Base-by-base conservation (phyloP, 2,888 invertebrate genomes). In the Electrophaes corylata region DNA sequence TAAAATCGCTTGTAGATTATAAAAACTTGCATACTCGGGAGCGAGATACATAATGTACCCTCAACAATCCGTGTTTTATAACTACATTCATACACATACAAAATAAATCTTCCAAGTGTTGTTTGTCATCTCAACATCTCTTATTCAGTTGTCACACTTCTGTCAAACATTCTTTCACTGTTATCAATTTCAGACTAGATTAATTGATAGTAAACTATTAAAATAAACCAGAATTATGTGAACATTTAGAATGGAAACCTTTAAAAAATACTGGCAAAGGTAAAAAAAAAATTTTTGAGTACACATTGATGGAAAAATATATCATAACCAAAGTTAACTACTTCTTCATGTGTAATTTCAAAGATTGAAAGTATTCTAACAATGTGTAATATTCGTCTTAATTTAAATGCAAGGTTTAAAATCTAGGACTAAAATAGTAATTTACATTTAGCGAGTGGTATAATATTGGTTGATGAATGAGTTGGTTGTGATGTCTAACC, bases 401-500 rank as follows among this genome's bases (percentile, higher is more conserved):
- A 81, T 83, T 80, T 88, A 89, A 89, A 89, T 88, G 88, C 89
- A 86, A 78, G 39, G 73, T 86, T 78, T 83, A 83, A 75, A 79
- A 76, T 78, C 76, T 85, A 86, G 74, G 69, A 73, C 73, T 84
- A 83, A 76, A 81, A 76, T 77, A 78, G 79, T 78, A 84, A 79
- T 81, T 76, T 81, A 81, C 80, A 81, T 72, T 59, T 37, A 50
- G 23, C 49, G 33, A 53, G 43, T 58, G 49, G 57, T 61, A 41
- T 33, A n/a, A 45, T 50, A 47, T 19, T 29, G 46, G 12, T 51
- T 44, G 49, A 53, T 46, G 57, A 44, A 62, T 57, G 65, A 46
- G 53, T 55, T 57, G 19, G 35, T 37, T 51, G 64, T 59, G 65
- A 69, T 49, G 57, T 95, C 96, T 97, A 96, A 97, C 97, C 97